Evolutionary conservation across 2,113 vertebrate genomes (phyloP).

Genomic region (Pionites leucogaster): DNA sequence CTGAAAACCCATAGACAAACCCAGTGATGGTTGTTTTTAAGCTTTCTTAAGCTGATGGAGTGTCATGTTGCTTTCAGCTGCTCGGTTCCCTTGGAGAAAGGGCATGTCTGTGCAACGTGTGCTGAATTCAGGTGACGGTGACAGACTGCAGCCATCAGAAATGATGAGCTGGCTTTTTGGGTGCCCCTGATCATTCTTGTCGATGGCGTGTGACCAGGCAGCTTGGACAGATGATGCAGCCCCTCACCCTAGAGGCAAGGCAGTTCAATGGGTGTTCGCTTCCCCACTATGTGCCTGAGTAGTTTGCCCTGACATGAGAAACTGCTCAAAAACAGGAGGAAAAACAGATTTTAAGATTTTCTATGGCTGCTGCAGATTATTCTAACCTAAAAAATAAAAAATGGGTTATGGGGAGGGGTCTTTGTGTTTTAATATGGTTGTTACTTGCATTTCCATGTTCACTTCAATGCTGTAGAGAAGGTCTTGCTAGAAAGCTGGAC

Average conservation of each 20-base stretch:
- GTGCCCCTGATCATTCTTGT: background rate
- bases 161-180: background rate
- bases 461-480: background rate
- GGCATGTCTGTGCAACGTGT: background rate
- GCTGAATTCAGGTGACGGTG: background rate
- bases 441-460: background rate
- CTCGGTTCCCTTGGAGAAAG: slow-evolving; percentile 13
- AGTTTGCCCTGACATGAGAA: background rate
- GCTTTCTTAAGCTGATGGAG: background rate
- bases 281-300: accelerated
- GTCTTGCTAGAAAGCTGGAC: background rate
- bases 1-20: background rate
- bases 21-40: background rate
- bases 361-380: background rate
- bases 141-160: slow-evolving; percentile 7
- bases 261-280: background rate
- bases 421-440: background rate
- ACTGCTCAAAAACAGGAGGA: background rate
- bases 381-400: background rate
- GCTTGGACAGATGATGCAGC: background rate
- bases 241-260: background rate
- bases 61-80: slow-evolving; percentile 37
- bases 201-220: background rate
- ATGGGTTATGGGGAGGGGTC: background rate
- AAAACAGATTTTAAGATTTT: background rate